Evolutionary conservation across 2,797 vertebrate genomes (phyloP), one percentile per base, ranked within the genome.

Genomic region (Alectoris magna): DNA sequence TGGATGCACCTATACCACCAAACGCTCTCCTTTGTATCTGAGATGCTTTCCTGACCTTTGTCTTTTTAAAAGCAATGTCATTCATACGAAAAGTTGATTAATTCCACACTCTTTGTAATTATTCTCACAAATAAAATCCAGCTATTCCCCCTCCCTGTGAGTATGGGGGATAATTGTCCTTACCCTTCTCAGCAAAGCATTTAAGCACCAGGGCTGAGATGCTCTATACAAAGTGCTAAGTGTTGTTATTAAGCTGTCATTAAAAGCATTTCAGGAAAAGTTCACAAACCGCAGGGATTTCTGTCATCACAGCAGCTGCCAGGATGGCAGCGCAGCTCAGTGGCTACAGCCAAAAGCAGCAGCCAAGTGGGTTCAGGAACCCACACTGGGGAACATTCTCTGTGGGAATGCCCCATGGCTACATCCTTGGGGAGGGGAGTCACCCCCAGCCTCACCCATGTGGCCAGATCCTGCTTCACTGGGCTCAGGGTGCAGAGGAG

Each of bases 251-350:
- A 94, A 90, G 76, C 72, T 85, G 91, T 82, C 88, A 89, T 87
- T 94, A 95, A 92, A 93, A 85, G 90, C 86, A 8, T 91, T 94
- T 94, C 91, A 78, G 87, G 86, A 43, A 34, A 95, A 96, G 93
- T 69, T 95, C 84, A 88, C 34, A 13, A 60, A 14, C 93, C 38
- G 62, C 91, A 67, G 93, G 88, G 74, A 77, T 92, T 93, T 94
- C 77, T 89, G 92, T 29, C 66, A 18, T 77, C 72, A 6, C 87
- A 64, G 88, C 27, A 0, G 43, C 91, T 9, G 39, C 87, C 26
- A 67, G 71, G 88, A 41, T 0, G 1, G 87, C 22, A 38, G 7
- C 0, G 0, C 68, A 72, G 64, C 83, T 53, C 64, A 79, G 43
- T 0, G 1, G 17, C 3, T n/a, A 0, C 29, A 90, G 90, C 86